Base-by-base conservation (phyloP, 2,113 vertebrate species). In the Salminus brasiliensis region DNA sequence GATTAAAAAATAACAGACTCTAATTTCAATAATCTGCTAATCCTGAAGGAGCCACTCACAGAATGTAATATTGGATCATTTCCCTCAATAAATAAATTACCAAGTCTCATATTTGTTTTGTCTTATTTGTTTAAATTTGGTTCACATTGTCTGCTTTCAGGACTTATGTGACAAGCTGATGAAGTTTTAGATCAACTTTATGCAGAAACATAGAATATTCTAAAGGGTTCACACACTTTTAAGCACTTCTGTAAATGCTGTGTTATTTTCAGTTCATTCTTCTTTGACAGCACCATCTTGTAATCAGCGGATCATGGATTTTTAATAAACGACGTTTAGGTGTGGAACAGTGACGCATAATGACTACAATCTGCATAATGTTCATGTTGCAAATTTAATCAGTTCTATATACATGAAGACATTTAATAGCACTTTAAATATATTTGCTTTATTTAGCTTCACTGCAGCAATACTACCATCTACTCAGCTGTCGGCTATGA, bases 401-500 rank as follows among this genome's bases (percentile, higher is more conserved):
- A 76, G 45, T 25, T 25, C 15, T 11, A 66, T 65, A 25, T 30
- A 72, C 32, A 41, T 29, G 39, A 41, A 63, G n/a, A 72, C 29
- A 29, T 49, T 52, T 23, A 72, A 36, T n/a, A 72, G 39, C 34
- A 47, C 29, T 65, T 60, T 49, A 71, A 43, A 62, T 36, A 78
- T 43, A 9, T 45, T 27, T 65, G 34, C 66, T 66, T 76, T 53
- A 76, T 76, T 66, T 65, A 66, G 60, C 60, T 66, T 66, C 30
- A 6, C 32, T 53, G 60, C 34, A 66, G 49, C 63, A 30, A 53
- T 66, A 39, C 45, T 7, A 66, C 65, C 30, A 66, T 49, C 43
- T 66, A 53, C n/a, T 74, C 39, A 32, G 39, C 72, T 74, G 25
- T 32, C 55, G 60, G 72, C 74, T 18, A 29, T 66, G 45, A 76